phyloP scores from a whole-genome alignment of 2,888 invertebrate species.

The Glaucopsyche alexis region DNA sequence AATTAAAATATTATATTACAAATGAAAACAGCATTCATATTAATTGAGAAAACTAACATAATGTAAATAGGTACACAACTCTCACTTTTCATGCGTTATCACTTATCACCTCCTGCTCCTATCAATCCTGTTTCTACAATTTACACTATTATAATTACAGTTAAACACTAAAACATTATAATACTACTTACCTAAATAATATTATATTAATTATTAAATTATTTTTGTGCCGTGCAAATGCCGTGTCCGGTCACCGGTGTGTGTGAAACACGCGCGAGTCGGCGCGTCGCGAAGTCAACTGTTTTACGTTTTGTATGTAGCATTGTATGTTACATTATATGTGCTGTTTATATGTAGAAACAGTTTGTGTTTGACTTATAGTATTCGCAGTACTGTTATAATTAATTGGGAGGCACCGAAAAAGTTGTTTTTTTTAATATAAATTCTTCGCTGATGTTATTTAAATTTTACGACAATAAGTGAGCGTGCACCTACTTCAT shows the following conservation, averaged over 20 bases:
- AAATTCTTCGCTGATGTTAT: not conserved
- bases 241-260: not conserved
- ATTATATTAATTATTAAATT: not conserved
- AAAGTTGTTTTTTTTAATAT: not conserved
- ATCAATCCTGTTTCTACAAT: too few relatives aligned
- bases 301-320: not conserved
- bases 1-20: too few relatives aligned
- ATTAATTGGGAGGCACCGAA: not conserved
- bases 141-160: too few relatives aligned
- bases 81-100: not conserved
- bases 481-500: too few relatives aligned
- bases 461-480: too few relatives aligned
- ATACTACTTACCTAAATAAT: not conserved
- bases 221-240: not conserved
- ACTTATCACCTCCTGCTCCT: not conserved
- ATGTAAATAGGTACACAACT: too few relatives aligned
- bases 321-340: not conserved
- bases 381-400: not conserved
- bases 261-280: not conserved
- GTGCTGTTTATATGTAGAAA: not conserved
- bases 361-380: not conserved
- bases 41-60: too few relatives aligned
- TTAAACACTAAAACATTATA: too few relatives aligned
- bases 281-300: not conserved
- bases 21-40: too few relatives aligned